Base-by-base conservation (phyloP, 2,888 invertebrate genomes). In the Dastarcus helophoroides region DNA sequence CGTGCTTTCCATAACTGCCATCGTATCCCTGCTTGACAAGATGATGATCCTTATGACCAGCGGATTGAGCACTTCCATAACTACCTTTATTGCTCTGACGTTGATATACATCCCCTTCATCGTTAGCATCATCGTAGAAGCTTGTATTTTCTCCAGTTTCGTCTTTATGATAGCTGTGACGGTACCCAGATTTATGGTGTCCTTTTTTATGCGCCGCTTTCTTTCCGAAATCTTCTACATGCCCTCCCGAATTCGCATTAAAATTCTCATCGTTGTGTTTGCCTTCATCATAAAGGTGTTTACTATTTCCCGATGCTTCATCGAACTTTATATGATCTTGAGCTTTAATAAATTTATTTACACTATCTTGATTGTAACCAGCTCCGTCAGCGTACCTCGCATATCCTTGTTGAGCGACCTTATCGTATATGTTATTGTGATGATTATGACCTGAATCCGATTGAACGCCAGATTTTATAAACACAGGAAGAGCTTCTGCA, bases 81-180 rank as follows among this genome's bases (percentile, higher is more conserved):
- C n/a, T n/a, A n/a, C n/a, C n/a, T n/a, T n/a, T n/a, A n/a, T n/a
- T n/a, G n/a, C n/a, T n/a, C n/a, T n/a, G n/a, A n/a, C n/a, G n/a
- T n/a, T n/a, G n/a, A 9, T 40, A 51, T 33, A 60, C 53, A 22
- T 54, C 62, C 8, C 62, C 65, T 40, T 64, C 58, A 29, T 67
- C 63, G 23, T 60, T 58, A 22, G 59, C 68, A 47, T 78, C 77
- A 45, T 79, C 79, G 46, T 73, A 79, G 55, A 67, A 79, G 14
- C 74, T 76, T 32, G 74, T 73, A 44, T 76, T 76, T 46, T 72
- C 74, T 0, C 76, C 77, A 7, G 71, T 73, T 49, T 79, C 78
- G 41, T 79, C 77, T 53, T 78, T 79, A 45, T 75, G 73, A 45
- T 79, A 79, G 8, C 71, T 70, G 46, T 77, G 77, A 43, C 70